Evolutionary conservation across 2,113 vertebrate genomes (phyloP).

Genomic region (Crotalus tigris): DNA sequence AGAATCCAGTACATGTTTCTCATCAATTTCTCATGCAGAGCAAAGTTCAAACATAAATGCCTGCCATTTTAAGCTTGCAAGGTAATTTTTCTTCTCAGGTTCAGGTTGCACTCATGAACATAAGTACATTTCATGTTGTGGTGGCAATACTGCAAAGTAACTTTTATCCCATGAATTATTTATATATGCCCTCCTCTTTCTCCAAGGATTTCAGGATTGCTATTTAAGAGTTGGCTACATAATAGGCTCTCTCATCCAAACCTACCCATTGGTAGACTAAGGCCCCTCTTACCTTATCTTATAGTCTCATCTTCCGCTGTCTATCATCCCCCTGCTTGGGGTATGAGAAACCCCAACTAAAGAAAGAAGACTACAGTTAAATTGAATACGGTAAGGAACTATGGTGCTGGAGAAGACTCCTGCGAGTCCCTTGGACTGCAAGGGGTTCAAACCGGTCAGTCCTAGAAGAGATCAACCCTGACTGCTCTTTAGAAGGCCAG

Average conservation of each 20-base stretch:
- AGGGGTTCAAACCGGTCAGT: no score
- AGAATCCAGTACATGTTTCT: conserved; percentile 6
- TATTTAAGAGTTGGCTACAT: neutral
- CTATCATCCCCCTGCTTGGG: neutral
- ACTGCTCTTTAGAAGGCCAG: no score
- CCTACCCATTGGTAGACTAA: neutral
- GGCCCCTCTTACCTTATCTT: neutral
- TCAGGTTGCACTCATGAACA: neutral
- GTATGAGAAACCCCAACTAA: neutral
- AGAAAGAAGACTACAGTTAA: neutral
- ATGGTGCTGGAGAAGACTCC: no score
- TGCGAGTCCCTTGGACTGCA: no score
- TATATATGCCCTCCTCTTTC: neutral
- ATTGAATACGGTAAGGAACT: neutral
- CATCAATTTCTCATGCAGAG: neutral
- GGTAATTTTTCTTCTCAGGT: conserved; percentile 1
- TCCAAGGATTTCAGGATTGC: neutral
- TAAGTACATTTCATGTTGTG: neutral
- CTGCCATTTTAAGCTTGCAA: conserved; percentile 24
- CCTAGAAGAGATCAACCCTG: no score
- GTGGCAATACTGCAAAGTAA: neutral
- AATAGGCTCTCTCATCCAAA: neutral
- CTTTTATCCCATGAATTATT: neutral
- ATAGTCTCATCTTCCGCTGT: neutral
- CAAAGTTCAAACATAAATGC: conserved; percentile 5